Base-by-base conservation (phyloP, 1,140 invertebrate genomes). In the Carposina sasakii region DNA sequence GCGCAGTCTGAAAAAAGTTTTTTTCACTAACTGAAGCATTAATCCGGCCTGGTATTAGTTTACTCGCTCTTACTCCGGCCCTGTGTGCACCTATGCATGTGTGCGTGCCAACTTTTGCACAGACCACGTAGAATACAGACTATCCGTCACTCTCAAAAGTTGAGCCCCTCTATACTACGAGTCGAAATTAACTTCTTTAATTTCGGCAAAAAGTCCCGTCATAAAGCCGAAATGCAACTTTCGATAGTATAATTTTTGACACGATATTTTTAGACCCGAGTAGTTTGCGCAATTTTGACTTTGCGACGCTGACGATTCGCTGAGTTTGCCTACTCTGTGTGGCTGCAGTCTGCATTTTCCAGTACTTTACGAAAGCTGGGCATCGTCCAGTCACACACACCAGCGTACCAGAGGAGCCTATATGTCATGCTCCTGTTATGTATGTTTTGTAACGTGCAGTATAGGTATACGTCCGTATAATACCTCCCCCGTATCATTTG, bases 11-110 rank as follows among this genome's bases (percentile, higher is more conserved):
- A 84, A 84, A 84, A 79, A 84, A 81, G 73, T 69, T 76, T 84
- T 83, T 82, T 84, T 84, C 81, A 84, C 81, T 81, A 84, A 84
- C 81, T 84, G 81, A 84, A 84, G 81, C 77, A 84, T 84, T 84
- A 84, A 84, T 84, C 81, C 76, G 73, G 74, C 74, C 73, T 64
- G 74, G 77, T 84, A 84, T 84, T 84, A 84, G 79, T 84, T 84
- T 84, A 84, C 79, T 74, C 72, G 79, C 77, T 75, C 71, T 77
- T 74, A 75, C 65, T 63, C 54, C 60, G 54, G 44, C 63, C 74
- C 69, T 76, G 74, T 71, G 67, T 55, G 58, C 54, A 59, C 48
- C 36, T 54, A 61, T 54, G 63, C 58, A 60, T 76, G 79, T 77
- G 73, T 78, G 77, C 68, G 46, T 50, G 44, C 30, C 55, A 79